Conservation (phyloP, 2,888 invertebrate genomes). For the Pandemis heparana region DNA sequence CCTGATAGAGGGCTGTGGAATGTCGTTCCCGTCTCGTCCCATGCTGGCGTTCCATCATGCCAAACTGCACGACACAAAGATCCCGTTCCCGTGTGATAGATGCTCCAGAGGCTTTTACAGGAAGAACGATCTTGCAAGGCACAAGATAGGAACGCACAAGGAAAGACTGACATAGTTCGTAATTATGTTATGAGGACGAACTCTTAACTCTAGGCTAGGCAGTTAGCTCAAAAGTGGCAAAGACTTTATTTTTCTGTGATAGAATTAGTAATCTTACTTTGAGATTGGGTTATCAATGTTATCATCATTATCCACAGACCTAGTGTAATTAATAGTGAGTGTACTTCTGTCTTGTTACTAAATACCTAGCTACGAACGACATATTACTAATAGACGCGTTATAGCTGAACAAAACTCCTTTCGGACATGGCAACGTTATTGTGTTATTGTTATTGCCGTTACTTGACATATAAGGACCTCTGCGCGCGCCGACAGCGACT, state of each 20-base stretch:
- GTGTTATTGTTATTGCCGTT: too few relatives aligned
- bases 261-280: neutral
- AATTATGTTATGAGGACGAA: neutral
- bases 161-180: slow-evolving; percentile 56
- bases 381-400: too few relatives aligned
- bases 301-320: too few relatives aligned
- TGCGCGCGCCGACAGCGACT: too few relatives aligned
- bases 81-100: slow-evolving; percentile 69
- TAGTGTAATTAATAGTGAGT: too few relatives aligned
- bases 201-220: neutral
- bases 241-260: slow-evolving; percentile 26
- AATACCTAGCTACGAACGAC: too few relatives aligned
- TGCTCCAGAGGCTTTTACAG: slow-evolving; percentile 77
- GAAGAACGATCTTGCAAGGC: slow-evolving; percentile 74
- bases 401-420: too few relatives aligned
- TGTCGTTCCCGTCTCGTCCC: slow-evolving; percentile 68
- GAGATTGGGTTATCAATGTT: too few relatives aligned
- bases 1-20: slow-evolving; percentile 61
- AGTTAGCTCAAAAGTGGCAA: neutral
- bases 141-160: slow-evolving; percentile 73
- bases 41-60: slow-evolving; percentile 73
- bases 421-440: too few relatives aligned
- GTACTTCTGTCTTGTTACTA: too few relatives aligned
- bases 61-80: slow-evolving; percentile 67
- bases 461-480: too few relatives aligned